Evolutionary conservation across 2,113 vertebrate species (phyloP), one percentile per base, ranked within the genome.

Genomic region (Saccopteryx bilineata): DNA sequence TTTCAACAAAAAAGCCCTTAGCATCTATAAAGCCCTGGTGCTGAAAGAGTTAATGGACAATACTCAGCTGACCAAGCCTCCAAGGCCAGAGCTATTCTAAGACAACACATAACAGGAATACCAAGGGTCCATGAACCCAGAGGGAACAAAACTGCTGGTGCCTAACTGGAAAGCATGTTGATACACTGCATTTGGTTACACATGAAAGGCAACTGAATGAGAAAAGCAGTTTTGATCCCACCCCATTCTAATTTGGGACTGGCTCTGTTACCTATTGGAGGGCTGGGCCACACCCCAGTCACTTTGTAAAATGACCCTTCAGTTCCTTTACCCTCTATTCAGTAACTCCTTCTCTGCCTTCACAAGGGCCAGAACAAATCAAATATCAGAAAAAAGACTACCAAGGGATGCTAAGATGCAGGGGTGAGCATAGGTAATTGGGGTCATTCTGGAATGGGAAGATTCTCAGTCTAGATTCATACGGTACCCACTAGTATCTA

Each of bases 81-180:
- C 65, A 81, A 95, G 92, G 81, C 6, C 92, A 96, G 58, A 94
- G 82, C 96, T 97, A 97, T 97, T 96, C 97, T 95, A 93, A 72
- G 97, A 96, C 95, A 96, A 93, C 93, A 85, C 97, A 98, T 84
- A 98, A 97, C 98, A 98, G 31, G 68, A 95, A 98, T 98, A 87
- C 95, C 97, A 97, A 87, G 95, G 94, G 96, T 95, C 98, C 96
- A 2, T 31, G 98, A 96, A 93, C 96, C 95, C 87, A 79, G 92
- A 96, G 80, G 0, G 88, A 98, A 91, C 60, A 96, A 72, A 96
- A 79, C 33, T 79, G 14, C 96, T 96, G 96, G 94, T 96, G 96
- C 56, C 96, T 93, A 48, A 92, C 98, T 96, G 26, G 68, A 50
- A 71, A 97, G 98, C 97, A 63, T 97, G 97, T 63, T 96, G 98